Evolutionary conservation across 2,113 vertebrate genomes (phyloP).

Genomic region (Syngnathus floridae): DNA sequence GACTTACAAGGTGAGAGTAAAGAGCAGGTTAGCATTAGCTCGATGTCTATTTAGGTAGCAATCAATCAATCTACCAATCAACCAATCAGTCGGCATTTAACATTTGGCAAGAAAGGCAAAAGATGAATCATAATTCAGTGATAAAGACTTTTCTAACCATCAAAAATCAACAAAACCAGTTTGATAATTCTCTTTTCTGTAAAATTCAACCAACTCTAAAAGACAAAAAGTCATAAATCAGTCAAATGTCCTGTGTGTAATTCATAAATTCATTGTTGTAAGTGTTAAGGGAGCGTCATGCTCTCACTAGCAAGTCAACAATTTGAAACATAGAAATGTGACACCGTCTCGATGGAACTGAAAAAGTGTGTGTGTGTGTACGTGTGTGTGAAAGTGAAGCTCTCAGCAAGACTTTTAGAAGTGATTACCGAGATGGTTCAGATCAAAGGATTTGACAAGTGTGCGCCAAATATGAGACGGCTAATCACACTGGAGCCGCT

Average conservation of each 20-base stretch:
- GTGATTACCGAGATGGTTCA: slow-evolving; percentile 71
- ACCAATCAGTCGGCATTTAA: neutral
- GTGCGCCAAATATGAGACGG: slow-evolving; percentile 60
- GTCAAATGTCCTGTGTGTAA: no score
- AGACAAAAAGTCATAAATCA: no score
- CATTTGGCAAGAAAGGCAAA: neutral
- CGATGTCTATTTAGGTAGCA: neutral
- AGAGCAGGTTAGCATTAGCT: neutral
- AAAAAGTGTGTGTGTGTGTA: no score
- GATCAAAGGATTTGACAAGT: slow-evolving; percentile 74
- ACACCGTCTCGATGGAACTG: neutral
- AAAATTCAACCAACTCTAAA: no score
- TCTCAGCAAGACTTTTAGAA: slow-evolving; percentile 63
- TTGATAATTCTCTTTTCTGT: no score
- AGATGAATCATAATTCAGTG: neutral
- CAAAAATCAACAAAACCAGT: neutral
- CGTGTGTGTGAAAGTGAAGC: slow-evolving; percentile 40
- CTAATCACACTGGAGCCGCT: slow-evolving; percentile 65
- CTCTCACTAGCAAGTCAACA: neutral
- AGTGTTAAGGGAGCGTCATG: no score
- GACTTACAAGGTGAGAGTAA: neutral
- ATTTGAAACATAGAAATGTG: neutral
- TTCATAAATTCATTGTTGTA: no score
- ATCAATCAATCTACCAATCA: neutral
- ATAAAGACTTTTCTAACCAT: neutral